Evolutionary conservation across 2,888 invertebrate species (phyloP).

Genomic region (Heliconius aoede): DNA sequence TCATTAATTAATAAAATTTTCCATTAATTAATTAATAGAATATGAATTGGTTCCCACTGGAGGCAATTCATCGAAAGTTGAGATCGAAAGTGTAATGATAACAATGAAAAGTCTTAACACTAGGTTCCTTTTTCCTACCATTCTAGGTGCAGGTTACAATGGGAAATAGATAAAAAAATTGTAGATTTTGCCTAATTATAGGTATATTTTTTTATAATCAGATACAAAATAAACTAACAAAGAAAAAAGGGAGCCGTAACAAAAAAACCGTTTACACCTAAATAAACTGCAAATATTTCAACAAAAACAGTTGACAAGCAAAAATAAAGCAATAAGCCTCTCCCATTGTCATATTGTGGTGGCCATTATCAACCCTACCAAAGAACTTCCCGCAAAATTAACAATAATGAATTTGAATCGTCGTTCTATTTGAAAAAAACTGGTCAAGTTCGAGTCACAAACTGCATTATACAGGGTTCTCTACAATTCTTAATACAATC

Average conservation of each 20-base stretch:
- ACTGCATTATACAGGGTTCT: background rate
- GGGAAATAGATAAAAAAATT: background rate
- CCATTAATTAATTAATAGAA: no score
- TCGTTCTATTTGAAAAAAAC: conserved; percentile 38
- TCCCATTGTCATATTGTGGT: conserved; percentile 2
- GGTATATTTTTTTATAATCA: background rate
- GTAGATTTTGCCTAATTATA: background rate
- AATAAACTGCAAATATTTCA: conserved; percentile 2
- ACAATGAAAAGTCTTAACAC: background rate
- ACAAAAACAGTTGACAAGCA: conserved; percentile 11
- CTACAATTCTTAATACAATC: no score
- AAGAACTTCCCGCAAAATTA: conserved; percentile 28
- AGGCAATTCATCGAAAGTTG: background rate
- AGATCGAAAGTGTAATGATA: background rate
- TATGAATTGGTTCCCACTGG: no score
- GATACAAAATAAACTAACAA: background rate
- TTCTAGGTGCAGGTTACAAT: background rate
- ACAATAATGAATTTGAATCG: conserved; percentile 34
- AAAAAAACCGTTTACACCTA: background rate
- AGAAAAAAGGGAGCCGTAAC: background rate
- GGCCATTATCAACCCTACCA: conserved; percentile 23
- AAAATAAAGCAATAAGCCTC: conserved; percentile 11
- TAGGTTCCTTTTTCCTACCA: background rate
- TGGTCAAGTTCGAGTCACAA: background rate
- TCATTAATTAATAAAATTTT: background rate